phyloP scores from a whole-genome alignment of 2,888 invertebrate genomes.

The Heteromurus nitidus region DNA sequence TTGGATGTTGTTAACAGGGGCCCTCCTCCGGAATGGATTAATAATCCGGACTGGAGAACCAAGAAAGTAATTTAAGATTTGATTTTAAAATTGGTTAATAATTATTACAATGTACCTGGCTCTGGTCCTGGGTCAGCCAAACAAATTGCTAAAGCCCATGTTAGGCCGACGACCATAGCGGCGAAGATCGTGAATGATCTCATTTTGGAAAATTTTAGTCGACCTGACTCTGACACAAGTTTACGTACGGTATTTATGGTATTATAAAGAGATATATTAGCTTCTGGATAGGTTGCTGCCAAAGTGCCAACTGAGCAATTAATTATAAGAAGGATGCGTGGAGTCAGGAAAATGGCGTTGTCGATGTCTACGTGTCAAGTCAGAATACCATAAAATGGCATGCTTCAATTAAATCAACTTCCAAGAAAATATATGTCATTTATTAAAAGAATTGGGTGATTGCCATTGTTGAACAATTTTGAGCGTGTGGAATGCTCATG shows the following conservation, averaged over 20 bases:
- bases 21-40: slow-evolving; percentile 37
- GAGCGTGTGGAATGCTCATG: too few species aligned
- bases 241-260: neutral
- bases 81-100: neutral
- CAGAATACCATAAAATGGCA: neutral
- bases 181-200: slow-evolving; percentile 33
- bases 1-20: neutral
- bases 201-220: slow-evolving; percentile 11
- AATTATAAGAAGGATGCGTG: too few species aligned
- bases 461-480: too few species aligned
- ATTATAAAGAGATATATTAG: neutral
- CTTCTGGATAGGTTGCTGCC: neutral
- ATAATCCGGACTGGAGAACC: slow-evolving; percentile 28
- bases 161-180: slow-evolving; percentile 34
- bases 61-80: neutral
- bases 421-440: neutral
- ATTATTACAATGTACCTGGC: slow-evolving; percentile 23
- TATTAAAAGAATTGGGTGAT: too few species aligned
- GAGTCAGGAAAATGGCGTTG: too few species aligned
- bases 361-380: too few species aligned
- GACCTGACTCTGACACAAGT: neutral
- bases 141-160: slow-evolving; percentile 46
- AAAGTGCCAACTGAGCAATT: neutral
- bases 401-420: neutral
- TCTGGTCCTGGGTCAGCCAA: slow-evolving; percentile 18